A percentile compares a stretch with the other conserved stretches of the same genome.
These are phyloP conservation scores for Luffia ferchaultella DNA, from an alignment of 2,888 invertebrate species.

Conservation along the genomic window DNA sequence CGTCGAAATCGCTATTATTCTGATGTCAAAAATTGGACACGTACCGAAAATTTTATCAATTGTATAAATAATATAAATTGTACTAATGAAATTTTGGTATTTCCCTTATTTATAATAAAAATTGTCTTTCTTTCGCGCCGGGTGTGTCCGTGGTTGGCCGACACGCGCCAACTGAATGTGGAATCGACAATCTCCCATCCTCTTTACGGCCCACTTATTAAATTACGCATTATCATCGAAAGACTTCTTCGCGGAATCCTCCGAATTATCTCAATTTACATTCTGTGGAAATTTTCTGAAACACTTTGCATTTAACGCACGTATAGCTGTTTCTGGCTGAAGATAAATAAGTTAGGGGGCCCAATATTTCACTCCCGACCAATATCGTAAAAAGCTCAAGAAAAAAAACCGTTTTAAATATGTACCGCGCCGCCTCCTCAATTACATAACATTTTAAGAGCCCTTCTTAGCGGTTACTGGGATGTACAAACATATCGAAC, in stretches of 20 bases:
- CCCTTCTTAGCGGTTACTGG: too few relatives aligned
- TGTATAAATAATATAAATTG: too few relatives aligned
- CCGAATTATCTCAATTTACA: slow-evolving; percentile 36
- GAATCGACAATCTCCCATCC: not conserved
- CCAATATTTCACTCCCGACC: slow-evolving; percentile 48
- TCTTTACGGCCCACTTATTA: slow-evolving; percentile 13
- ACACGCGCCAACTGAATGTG: not conserved
- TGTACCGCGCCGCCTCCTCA: not conserved
- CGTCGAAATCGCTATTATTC: too few relatives aligned
- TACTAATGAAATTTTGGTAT: too few relatives aligned
- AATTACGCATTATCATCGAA: slow-evolving; percentile 23
- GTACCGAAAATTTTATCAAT: too few relatives aligned
- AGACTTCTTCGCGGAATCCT: slow-evolving; percentile 22
- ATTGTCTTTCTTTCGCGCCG: too few relatives aligned
- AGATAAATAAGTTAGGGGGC: slow-evolving; percentile 48
- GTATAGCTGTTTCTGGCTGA: slow-evolving; percentile 33
- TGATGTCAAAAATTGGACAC: too few relatives aligned
- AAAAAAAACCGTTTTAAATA: slow-evolving; percentile 29
- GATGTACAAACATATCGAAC: too few relatives aligned
- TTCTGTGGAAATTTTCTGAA: slow-evolving; percentile 26
- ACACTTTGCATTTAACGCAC: slow-evolving; percentile 40
- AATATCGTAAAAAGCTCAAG: slow-evolving; percentile 42
- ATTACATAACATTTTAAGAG: not conserved
- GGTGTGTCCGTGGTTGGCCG: not conserved
- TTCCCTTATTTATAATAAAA: too few relatives aligned